phyloP scores from a whole-genome alignment of 2,797 vertebrate species.

The Acrossocheilus wenchowensis region DNA sequence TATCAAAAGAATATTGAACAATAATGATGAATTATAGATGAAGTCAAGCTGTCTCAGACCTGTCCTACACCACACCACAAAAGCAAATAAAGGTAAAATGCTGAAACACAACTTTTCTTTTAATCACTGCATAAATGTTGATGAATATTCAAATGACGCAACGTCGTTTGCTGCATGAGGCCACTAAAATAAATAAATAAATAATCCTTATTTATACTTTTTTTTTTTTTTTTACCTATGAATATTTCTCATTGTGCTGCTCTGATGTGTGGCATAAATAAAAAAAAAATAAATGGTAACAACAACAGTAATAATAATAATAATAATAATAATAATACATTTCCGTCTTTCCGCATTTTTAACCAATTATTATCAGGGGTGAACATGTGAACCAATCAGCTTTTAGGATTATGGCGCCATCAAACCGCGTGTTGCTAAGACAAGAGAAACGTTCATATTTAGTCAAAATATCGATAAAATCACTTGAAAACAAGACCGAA shows the following conservation, averaged over 20 bases:
- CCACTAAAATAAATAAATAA: not conserved
- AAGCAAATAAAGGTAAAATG: not conserved
- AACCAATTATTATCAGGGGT: not conserved
- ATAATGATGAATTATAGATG: slow-evolving; percentile 11
- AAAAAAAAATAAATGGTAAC: too few species aligned
- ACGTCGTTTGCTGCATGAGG: not conserved
- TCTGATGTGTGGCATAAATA: too few species aligned
- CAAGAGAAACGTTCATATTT: not conserved
- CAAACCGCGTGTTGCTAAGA: not conserved
- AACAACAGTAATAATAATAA: too few species aligned
- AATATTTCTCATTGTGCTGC: too few species aligned
- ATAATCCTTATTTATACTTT: too few species aligned
- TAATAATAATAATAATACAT: not conserved
- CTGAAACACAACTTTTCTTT: not conserved
- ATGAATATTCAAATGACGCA: not conserved
- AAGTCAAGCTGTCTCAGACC: not conserved
- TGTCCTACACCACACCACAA: slow-evolving; percentile 13
- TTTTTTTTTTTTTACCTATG: too few species aligned
- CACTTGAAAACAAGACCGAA: not conserved
- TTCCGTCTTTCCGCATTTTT: not conserved
- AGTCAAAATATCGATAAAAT: not conserved
- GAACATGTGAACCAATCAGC: not conserved
- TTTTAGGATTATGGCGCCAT: not conserved
- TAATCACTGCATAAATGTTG: not conserved
- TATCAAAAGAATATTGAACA: not conserved